Conservation (phyloP, 1,140 invertebrate genomes). For the Orchestia grillus region DNA sequence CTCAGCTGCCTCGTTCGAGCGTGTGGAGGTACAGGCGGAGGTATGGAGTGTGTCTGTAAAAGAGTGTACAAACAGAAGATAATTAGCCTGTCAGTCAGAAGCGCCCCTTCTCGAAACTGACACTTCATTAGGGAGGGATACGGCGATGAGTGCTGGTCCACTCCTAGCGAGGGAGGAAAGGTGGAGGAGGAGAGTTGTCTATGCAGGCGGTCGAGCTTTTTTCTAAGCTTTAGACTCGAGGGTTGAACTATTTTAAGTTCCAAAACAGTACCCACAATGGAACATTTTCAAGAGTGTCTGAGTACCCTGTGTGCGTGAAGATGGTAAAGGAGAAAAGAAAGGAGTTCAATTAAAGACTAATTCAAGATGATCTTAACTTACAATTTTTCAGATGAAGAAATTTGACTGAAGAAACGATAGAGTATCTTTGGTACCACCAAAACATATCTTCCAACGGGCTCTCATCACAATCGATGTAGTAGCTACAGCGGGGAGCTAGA, state of each 20-base stretch:
- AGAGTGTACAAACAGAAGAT: slow-evolving; percentile 26
- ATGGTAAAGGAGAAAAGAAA: not conserved
- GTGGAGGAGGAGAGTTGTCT: not conserved
- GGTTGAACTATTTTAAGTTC: not conserved
- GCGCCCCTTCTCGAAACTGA: slow-evolving; percentile 43
- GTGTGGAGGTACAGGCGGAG: not conserved
- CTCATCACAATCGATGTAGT: not conserved
- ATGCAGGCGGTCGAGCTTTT: not conserved
- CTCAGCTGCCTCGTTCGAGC: not conserved
- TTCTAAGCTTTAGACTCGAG: not conserved
- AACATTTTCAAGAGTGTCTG: not conserved
- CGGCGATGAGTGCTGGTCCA: slow-evolving; percentile 21
- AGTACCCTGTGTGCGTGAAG: not conserved
- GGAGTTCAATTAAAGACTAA: not conserved
- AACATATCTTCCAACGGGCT: not conserved
- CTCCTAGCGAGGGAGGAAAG: not conserved
- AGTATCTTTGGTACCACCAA: not conserved
- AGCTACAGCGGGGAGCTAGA: not conserved
- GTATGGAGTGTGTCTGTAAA: slow-evolving; percentile 13
- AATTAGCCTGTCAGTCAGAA: slow-evolving; percentile 30
- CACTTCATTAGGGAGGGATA: slow-evolving; percentile 47
- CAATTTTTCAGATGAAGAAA: not conserved
- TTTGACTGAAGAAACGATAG: not conserved
- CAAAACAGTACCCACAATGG: not conserved
- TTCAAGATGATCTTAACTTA: not conserved